Percentiles rank a stretch among this genome's conserved stretches.
Evolutionary conservation across 1,140 invertebrate species (phyloP).

Genomic region (Dreissena rostriformis): DNA sequence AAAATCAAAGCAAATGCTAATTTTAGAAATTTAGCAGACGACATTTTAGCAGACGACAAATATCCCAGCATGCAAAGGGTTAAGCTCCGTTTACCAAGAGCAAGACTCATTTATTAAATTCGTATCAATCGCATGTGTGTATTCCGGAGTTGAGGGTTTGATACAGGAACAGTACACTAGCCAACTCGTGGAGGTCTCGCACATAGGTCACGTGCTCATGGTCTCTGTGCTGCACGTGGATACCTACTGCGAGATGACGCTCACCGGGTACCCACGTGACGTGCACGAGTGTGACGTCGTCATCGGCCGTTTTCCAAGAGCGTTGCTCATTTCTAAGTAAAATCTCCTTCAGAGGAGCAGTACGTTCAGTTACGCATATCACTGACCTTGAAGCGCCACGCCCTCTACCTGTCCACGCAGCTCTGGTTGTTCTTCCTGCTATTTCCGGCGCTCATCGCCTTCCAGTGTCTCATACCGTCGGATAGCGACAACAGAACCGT

Average conservation of each 20-base stretch:
- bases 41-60: too few species aligned
- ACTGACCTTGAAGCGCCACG: conserved; percentile 12
- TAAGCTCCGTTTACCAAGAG: too few species aligned
- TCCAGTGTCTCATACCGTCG: conserved; percentile 13
- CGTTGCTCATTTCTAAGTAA: too few species aligned
- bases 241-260: neutral
- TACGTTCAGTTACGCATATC: conserved; percentile 13
- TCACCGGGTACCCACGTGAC: neutral
- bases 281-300: conserved; percentile 3
- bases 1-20: too few species aligned
- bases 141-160: neutral
- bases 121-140: neutral
- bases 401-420: neutral
- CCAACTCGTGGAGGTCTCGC: neutral
- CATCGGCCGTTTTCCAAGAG: too few species aligned
- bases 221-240: neutral
- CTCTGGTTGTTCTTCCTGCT: conserved; percentile 13
- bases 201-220: neutral
- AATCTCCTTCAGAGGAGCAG: conserved; percentile 22
- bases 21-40: too few species aligned
- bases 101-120: too few species aligned
- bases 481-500: neutral
- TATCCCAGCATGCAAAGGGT: too few species aligned
- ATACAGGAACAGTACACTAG: neutral
- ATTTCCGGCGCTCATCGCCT: conserved; percentile 1